Base-by-base conservation (phyloP, 1,140 invertebrate genomes). In the Protaetia brevitarsis region DNA sequence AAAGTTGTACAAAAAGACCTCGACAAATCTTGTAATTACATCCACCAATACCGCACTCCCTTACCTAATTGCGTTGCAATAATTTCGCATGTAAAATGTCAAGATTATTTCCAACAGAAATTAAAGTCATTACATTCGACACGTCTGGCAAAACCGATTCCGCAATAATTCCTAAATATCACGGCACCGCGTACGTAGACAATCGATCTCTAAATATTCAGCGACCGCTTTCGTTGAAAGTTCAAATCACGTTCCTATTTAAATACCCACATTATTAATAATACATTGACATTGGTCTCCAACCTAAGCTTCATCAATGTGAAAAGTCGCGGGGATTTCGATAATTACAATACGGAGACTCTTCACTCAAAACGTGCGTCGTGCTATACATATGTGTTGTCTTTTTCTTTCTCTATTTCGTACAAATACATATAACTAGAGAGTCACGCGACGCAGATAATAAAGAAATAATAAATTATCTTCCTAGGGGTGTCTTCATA, bases 401-500 rank as follows among this genome's bases (percentile, higher is more conserved):
- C 19, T 7, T 13, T 5, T 45, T 45, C 8, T 19, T 45, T 45
- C 13, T 19, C 41, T 45, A 13, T 19, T 3, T 37, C n/a, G n/a
- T n/a, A n/a, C n/a, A n/a, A n/a, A n/a, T 37, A 5, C 36, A 3
- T 19, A 62, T 71, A 68, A 66, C 66, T 66, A 68, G 69, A 29
- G 66, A 69, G 64, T 66, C 56, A 56, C 66, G 69, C 68, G 64
- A 71, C 67, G 69, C 64, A 36, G 28, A 65, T 63, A 45, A 68
- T 66, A 66, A 66, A 69, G 70, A 69, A 65, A 66, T 69, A 64
- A 68, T 69, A 68, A 69, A 66, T 69, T 65, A 69, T 66, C 66
- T 64, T 64, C 7, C 64, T 63, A 67, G 70, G 70, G 70, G 70
- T 71, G 70, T 71, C 66, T 51, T 68, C 70, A 69, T 71, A 71